These are phyloP conservation scores for Leptosomus discolor DNA, from an alignment of 2,113 vertebrate species.

Conservation along the genomic window DNA sequence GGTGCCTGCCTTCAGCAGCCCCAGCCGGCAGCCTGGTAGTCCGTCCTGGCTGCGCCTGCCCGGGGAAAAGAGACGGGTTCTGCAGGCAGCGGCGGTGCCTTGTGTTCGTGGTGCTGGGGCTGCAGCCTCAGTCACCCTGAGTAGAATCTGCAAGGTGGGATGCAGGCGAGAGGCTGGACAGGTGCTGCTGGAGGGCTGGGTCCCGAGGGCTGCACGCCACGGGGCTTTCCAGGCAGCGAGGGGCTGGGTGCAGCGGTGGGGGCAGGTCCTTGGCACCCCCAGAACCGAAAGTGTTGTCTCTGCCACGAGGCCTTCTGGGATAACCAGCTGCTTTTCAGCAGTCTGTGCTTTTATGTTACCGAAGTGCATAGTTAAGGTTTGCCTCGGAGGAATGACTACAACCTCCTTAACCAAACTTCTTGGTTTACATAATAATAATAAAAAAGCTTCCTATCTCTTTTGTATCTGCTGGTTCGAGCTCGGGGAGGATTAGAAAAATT, in stretches of 20 bases:
- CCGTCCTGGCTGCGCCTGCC: no score
- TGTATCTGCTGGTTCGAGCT: background rate
- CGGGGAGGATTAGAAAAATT: background rate
- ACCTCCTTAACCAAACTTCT: background rate
- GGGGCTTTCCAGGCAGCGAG: fast-evolving
- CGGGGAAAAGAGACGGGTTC: background rate
- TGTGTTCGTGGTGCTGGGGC: background rate
- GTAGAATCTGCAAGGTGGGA: fast-evolving
- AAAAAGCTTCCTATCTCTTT: background rate
- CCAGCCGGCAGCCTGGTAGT: fast-evolving
- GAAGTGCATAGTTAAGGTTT: background rate
- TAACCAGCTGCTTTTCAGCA: background rate
- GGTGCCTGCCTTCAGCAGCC: background rate
- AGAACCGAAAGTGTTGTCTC: background rate
- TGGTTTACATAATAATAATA: background rate
- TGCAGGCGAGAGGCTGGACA: background rate
- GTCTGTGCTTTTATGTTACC: background rate
- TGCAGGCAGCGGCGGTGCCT: fast-evolving
- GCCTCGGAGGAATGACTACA: background rate
- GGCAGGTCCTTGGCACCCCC: background rate
- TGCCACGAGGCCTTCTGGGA: background rate
- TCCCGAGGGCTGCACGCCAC: fast-evolving
- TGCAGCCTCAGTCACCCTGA: background rate
- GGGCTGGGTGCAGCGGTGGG: background rate
- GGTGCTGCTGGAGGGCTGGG: background rate